Evolutionary conservation across 2,888 invertebrate genomes (phyloP), one percentile per base, ranked within the genome.

Genomic region (Eupithecia subumbrata): DNA sequence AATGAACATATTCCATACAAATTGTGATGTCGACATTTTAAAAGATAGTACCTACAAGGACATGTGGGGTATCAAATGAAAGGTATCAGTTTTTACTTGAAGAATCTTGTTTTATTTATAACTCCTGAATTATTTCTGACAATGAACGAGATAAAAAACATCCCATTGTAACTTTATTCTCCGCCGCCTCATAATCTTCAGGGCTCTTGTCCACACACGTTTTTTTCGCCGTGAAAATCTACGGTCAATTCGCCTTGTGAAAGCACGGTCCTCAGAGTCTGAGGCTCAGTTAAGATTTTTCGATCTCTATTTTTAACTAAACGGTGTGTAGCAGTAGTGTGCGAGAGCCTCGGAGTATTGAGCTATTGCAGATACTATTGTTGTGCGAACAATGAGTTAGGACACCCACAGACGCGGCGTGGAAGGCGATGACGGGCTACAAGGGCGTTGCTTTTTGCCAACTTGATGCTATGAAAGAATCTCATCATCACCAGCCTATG

Each of bases 331-430:
- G 64, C 18, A 64, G 69, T 75, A 69, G 80, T 83, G 14, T 84
- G 81, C 81, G 81, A 78, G 82, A 83, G 85, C 85, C 73, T 71
- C 52, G 45, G 25, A 63, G 56, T 75, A 77, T 77, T 75, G 67
- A 72, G 71, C 75, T 89, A 87, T 91, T 92, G 92, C 92, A 90
- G 89, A 89, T 87, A 85, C 90, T 84, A 93, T 94, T 94, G 93
- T 94, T 88, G 85, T 85, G 74, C 76, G 85, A 93, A 94, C 94
- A 94, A 94, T 94, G 88, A 82, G 72, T 76, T 77, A 74, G 76
- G 79, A 82, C 82, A 81, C 81, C 80, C 76, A 81, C 81, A 76
- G 73, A 78, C 76, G 74, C 76, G 71, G 30, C n/a, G 69, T 78
- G 80, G 77, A 74, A 79, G 76, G 67, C 76, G 79, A 80, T 78